Evolutionary conservation across 2,888 invertebrate genomes (phyloP).

Genomic region (Mechanitis mazaeus): DNA sequence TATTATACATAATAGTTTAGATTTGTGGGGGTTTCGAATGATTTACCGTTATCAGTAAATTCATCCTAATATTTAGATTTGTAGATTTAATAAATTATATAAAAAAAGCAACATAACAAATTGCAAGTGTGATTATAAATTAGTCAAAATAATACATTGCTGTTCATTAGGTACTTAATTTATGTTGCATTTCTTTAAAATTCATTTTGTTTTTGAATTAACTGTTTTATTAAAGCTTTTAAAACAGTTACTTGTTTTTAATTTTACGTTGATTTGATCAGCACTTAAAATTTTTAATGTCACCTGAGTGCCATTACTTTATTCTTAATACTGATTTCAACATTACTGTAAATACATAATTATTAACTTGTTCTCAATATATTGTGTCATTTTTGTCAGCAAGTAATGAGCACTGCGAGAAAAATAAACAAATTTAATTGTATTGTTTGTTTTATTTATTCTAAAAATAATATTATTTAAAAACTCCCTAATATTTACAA

Average conservation of each 20-base stretch:
- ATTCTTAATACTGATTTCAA: slow-evolving; percentile 33
- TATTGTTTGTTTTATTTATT: slow-evolving; percentile 38
- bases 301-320: slow-evolving; percentile 52
- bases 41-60: neutral
- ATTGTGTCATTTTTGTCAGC: slow-evolving; percentile 59
- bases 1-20: too few species aligned
- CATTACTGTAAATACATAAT: slow-evolving; percentile 48
- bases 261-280: slow-evolving; percentile 31
- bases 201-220: slow-evolving; percentile 20
- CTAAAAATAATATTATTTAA: too few species aligned
- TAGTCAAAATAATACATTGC: slow-evolving; percentile 28
- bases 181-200: slow-evolving; percentile 21
- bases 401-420: slow-evolving; percentile 63
- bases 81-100: slow-evolving; percentile 8
- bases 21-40: too few species aligned
- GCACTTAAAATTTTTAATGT: slow-evolving; percentile 22
- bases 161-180: slow-evolving; percentile 38
- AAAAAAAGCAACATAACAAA: slow-evolving; percentile 13
- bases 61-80: slow-evolving; percentile 1
- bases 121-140: slow-evolving; percentile 16
- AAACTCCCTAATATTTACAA: too few species aligned
- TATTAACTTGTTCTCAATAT: slow-evolving; percentile 46
- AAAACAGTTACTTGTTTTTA: slow-evolving; percentile 17
- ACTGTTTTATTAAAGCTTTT: slow-evolving; percentile 27
- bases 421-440: slow-evolving; percentile 59